Percentiles rank a stretch among this genome's conserved stretches.
Conservation (phyloP, 2,888 invertebrate species). For the Orthosia gothica region DNA sequence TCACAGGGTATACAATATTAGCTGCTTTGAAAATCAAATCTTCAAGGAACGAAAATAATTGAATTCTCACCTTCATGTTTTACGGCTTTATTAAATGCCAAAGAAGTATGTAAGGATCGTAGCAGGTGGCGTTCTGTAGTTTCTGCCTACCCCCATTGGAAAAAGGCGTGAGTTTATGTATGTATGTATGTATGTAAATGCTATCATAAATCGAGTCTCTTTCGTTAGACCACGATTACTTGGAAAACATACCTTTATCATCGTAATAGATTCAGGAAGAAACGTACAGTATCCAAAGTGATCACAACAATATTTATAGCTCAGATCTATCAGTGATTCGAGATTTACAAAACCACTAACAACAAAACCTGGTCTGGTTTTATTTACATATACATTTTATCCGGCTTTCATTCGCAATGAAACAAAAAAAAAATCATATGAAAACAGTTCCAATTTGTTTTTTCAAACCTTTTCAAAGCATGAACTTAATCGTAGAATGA, state of each 20-base stretch:
- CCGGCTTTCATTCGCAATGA: no score
- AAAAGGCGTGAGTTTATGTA: no score
- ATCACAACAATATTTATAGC: slow-evolving; percentile 35
- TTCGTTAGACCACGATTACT: slow-evolving; percentile 17
- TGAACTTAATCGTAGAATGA: neutral
- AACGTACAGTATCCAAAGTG: slow-evolving; percentile 9
- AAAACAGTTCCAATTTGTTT: slow-evolving; percentile 15
- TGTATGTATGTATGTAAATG: no score
- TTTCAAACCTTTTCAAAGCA: neutral
- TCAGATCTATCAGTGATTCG: slow-evolving; percentile 3
- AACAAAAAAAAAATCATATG: neutral
- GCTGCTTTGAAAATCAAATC: neutral
- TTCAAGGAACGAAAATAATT: neutral
- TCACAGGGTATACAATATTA: neutral
- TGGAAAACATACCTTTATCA: slow-evolving; percentile 14
- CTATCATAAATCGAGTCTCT: slow-evolving; percentile 21
- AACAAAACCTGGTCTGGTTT: slow-evolving; percentile 18
- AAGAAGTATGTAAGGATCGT: no score
- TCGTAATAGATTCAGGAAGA: neutral
- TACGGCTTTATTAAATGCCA: neutral
- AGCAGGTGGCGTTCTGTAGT: no score
- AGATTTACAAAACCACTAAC: slow-evolving; percentile 30
- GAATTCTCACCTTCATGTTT: neutral
- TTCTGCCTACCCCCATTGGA: no score
- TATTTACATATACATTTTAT: slow-evolving; percentile 19